Evolutionary conservation across 2,797 vertebrate species (phyloP).

Genomic region (Hippopotamyrus pictus): DNA sequence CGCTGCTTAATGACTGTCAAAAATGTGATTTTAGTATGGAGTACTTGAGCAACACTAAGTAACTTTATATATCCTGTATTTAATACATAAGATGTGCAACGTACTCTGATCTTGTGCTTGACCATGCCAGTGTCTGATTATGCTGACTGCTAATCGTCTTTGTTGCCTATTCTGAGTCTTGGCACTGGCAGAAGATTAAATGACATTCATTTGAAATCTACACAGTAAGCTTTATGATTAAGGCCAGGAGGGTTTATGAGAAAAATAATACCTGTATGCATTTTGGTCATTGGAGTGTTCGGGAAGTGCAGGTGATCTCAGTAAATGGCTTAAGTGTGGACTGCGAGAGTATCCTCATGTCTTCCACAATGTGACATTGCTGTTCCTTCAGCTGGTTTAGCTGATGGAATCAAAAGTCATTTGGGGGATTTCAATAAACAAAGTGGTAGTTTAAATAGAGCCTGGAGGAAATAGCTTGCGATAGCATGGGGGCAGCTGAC

Average conservation of each 20-base stretch:
- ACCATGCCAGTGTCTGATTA: background rate
- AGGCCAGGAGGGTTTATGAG: background rate
- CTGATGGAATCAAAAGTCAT: slow-evolving; percentile 73
- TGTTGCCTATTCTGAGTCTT: background rate
- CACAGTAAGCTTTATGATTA: background rate
- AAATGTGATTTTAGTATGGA: background rate
- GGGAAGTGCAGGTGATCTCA: background rate
- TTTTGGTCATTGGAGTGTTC: background rate
- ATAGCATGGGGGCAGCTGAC: slow-evolving; percentile 62
- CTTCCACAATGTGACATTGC: slow-evolving; percentile 45
- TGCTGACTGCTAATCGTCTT: background rate
- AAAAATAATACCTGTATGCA: background rate
- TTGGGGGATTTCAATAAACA: slow-evolving; percentile 75
- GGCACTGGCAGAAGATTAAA: background rate
- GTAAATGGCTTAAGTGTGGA: background rate
- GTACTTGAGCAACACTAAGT: background rate
- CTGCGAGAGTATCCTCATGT: slow-evolving; percentile 55
- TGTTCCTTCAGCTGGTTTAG: slow-evolving; percentile 63
- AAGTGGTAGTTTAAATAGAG: slow-evolving; percentile 69
- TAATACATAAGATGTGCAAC: background rate
- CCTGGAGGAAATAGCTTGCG: slow-evolving; percentile 65
- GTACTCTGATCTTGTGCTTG: background rate
- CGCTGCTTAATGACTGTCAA: background rate
- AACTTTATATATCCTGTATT: background rate
- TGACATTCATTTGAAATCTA: background rate